A percentile compares a stretch with the other conserved stretches of the same genome.
Evolutionary conservation across 2,888 invertebrate genomes (phyloP).

Genomic region (Tipula unca): DNA sequence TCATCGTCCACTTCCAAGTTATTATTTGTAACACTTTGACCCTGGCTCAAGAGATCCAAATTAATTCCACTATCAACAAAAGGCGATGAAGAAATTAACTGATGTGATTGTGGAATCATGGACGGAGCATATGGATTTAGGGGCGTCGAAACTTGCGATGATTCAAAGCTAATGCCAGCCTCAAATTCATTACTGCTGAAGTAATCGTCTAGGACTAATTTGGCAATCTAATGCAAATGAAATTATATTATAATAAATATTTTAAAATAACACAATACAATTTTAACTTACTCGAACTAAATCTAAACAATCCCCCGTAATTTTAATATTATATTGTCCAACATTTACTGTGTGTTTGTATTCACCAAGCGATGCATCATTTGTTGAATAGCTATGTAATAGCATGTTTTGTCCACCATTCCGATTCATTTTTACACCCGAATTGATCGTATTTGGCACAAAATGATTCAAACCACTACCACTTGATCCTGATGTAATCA

Average conservation of each 20-base stretch:
- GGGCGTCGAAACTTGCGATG: slow-evolving; percentile 31
- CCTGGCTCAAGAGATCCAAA: slow-evolving; percentile 35
- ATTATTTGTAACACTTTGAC: slow-evolving; percentile 26
- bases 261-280: background rate
- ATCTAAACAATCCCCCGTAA: slow-evolving; percentile 76
- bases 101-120: slow-evolving; percentile 28
- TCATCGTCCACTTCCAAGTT: slow-evolving; percentile 39
- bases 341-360: slow-evolving; percentile 83
- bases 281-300: slow-evolving; percentile 63
- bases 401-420: slow-evolving; percentile 36
- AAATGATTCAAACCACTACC: slow-evolving; percentile 14
- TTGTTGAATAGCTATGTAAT: slow-evolving; percentile 72
- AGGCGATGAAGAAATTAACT: slow-evolving; percentile 28
- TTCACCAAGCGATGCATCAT: slow-evolving; percentile 76
- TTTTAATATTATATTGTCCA: slow-evolving; percentile 74
- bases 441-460: slow-evolving; percentile 22
- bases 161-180: slow-evolving; percentile 40
- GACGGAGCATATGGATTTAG: slow-evolving; percentile 30
- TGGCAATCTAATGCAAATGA: slow-evolving; percentile 58
- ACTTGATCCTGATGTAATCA: slow-evolving; percentile 25
- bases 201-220: slow-evolving; percentile 79
- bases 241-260: background rate
- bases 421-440: slow-evolving; percentile 19
- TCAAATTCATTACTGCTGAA: slow-evolving; percentile 49
- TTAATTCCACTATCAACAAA: slow-evolving; percentile 41